phyloP scores from a whole-genome alignment of 2,797 vertebrate genomes.

The Falco peregrinus region DNA sequence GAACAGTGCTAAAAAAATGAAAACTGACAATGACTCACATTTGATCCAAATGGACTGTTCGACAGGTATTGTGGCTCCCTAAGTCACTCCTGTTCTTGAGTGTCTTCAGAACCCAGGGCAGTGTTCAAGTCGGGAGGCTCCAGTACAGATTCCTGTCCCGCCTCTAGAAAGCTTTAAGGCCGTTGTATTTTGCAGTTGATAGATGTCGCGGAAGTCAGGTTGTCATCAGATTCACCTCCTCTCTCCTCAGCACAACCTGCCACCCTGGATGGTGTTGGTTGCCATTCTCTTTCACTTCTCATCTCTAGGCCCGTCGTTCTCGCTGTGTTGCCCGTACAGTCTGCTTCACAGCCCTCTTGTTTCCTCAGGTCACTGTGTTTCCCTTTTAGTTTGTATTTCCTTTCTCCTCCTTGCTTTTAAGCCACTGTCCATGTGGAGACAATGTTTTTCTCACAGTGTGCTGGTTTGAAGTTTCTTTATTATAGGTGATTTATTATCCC shows the following conservation, averaged over 20 bases:
- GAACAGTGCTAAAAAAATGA: conserved; percentile 78
- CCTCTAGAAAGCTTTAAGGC: not conserved
- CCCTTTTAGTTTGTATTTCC: not conserved
- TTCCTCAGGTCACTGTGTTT: not conserved
- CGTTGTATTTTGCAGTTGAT: not conserved
- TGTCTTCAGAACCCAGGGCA: not conserved
- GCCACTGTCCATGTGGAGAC: not conserved
- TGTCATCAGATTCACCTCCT: not conserved
- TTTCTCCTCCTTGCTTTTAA: not conserved
- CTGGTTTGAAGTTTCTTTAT: not conserved
- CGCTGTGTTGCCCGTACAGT: fast-evolving
- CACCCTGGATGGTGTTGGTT: not conserved
- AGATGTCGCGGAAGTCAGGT: not conserved
- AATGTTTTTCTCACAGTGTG: fast-evolving
- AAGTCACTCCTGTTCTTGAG: not conserved
- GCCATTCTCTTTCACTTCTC: not conserved
- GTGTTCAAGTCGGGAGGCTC: not conserved
- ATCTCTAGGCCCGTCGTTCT: fast-evolving
- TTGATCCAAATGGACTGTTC: conserved; percentile 80
- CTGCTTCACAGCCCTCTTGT: not conserved
- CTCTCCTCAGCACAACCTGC: not conserved
- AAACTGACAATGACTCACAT: conserved; percentile 66
- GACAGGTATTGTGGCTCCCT: conserved; percentile 64
- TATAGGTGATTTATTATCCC: not conserved
- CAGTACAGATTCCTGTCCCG: not conserved